A percentile compares a stretch with the other conserved stretches of the same genome.
phyloP scores from a whole-genome alignment of 2,113 vertebrate genomes.

The Siniperca chuatsi region DNA sequence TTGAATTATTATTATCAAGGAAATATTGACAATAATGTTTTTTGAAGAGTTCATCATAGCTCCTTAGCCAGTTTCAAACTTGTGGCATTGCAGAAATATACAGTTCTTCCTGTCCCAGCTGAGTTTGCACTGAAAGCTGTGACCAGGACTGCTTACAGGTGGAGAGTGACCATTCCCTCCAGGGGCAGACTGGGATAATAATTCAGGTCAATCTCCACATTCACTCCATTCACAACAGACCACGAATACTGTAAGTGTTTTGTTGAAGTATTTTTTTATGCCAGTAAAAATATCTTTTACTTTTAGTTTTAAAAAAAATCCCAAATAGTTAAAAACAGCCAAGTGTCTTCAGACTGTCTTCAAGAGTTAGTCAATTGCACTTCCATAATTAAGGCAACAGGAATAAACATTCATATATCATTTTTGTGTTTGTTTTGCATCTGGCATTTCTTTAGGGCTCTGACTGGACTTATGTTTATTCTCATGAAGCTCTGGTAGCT shows the following conservation, averaged over 20 bases:
- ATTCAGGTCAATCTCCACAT: not conserved
- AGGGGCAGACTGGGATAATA: not conserved
- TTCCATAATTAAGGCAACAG: too few relatives aligned
- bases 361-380: not conserved
- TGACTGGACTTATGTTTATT: not conserved
- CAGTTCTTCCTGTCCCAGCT: too few relatives aligned
- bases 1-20: not conserved
- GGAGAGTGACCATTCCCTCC: slow-evolving; percentile 5
- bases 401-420: not conserved
- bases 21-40: not conserved
- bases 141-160: not conserved
- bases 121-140: not conserved
- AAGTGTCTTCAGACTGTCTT: too few relatives aligned
- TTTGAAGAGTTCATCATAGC: not conserved
- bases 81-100: too few relatives aligned
- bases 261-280: not conserved
- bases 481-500: not conserved
- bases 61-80: not conserved
- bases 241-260: not conserved
- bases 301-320: too few relatives aligned
- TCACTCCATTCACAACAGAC: not conserved
- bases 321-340: too few relatives aligned
- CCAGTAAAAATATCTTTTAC: not conserved
- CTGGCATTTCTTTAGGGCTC: not conserved
- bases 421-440: not conserved